A percentile compares a stretch with the other conserved stretches of the same genome.
phyloP scores from a whole-genome alignment of 1,140 invertebrate genomes.

The Achatina immaculata region DNA sequence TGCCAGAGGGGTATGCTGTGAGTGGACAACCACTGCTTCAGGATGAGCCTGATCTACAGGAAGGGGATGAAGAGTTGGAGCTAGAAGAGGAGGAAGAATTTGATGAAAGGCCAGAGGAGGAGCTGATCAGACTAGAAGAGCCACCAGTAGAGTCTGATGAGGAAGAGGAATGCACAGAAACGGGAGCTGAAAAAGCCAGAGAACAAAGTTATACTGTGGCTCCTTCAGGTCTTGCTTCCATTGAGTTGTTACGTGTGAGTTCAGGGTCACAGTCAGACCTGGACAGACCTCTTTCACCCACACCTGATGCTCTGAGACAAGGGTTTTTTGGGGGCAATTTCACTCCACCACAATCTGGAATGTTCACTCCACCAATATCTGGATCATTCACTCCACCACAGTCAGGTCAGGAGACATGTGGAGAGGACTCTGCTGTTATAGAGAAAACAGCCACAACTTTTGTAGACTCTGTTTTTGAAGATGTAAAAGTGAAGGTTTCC shows the following conservation, averaged over 20 bases:
- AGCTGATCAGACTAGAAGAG: slow-evolving; percentile 70
- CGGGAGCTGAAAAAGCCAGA: slow-evolving; percentile 32
- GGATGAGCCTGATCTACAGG: slow-evolving; percentile 19
- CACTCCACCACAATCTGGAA: slow-evolving; percentile 32
- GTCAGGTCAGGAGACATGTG: not conserved
- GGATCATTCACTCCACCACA: slow-evolving; percentile 31
- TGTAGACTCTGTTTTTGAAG: slow-evolving; percentile 64
- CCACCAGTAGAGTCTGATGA: slow-evolving; percentile 71
- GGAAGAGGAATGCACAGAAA: slow-evolving; percentile 52
- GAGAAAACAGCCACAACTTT: slow-evolving; percentile 59
- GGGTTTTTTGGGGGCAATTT: slow-evolving; percentile 53
- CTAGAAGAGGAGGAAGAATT: slow-evolving; percentile 49
- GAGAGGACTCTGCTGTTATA: slow-evolving; percentile 43
- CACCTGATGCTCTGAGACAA: slow-evolving; percentile 63
- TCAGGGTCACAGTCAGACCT: slow-evolving; percentile 53
- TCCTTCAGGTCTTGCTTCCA: not conserved
- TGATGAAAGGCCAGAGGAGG: slow-evolving; percentile 63
- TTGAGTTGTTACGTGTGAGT: slow-evolving; percentile 10
- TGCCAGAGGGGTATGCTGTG: slow-evolving; percentile 35
- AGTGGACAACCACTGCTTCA: slow-evolving; percentile 25
- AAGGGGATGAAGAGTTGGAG: slow-evolving; percentile 43
- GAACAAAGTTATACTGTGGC: slow-evolving; percentile 1
- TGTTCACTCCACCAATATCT: slow-evolving; percentile 18
- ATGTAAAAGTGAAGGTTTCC: slow-evolving; percentile 53
- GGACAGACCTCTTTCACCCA: slow-evolving; percentile 67